Evolutionary conservation across 2,113 vertebrate species (phyloP).

Genomic region (Crypturellus undulatus): DNA sequence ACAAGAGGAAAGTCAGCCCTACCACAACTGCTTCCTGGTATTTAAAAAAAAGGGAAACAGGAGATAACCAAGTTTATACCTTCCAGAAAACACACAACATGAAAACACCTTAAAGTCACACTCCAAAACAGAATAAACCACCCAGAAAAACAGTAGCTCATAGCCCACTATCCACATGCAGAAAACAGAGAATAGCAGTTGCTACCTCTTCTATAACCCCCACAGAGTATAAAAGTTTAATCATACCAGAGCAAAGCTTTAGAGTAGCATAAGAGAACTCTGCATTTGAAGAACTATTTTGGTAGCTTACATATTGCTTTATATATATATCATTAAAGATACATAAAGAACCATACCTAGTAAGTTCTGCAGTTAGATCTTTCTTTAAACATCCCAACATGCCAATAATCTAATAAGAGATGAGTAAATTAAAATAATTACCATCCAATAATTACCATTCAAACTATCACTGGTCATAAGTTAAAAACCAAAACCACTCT

Average conservation of each 20-base stretch:
- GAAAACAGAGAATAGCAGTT: background rate
- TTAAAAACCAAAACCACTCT: background rate
- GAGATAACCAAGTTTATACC: background rate
- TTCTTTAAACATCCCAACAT: background rate
- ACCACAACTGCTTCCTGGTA: background rate
- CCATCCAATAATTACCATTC: background rate
- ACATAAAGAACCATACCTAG: background rate
- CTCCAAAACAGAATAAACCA: background rate
- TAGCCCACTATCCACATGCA: background rate
- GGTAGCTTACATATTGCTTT: background rate
- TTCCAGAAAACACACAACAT: background rate
- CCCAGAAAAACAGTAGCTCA: background rate
- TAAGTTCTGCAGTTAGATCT: background rate
- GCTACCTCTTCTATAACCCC: background rate
- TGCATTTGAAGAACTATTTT: background rate
- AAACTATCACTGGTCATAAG: background rate
- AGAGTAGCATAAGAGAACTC: background rate
- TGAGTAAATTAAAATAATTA: background rate
- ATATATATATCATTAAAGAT: background rate
- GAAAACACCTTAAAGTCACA: background rate
- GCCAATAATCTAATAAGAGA: background rate
- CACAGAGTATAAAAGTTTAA: background rate
- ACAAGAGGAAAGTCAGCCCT: background rate
- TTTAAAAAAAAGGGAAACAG: background rate
- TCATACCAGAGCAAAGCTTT: background rate